Percentiles rank a stretch among this genome's conserved stretches.
These are phyloP conservation scores for Agrochola litura DNA, from an alignment of 2,888 invertebrate species.

Conservation along the genomic window DNA sequence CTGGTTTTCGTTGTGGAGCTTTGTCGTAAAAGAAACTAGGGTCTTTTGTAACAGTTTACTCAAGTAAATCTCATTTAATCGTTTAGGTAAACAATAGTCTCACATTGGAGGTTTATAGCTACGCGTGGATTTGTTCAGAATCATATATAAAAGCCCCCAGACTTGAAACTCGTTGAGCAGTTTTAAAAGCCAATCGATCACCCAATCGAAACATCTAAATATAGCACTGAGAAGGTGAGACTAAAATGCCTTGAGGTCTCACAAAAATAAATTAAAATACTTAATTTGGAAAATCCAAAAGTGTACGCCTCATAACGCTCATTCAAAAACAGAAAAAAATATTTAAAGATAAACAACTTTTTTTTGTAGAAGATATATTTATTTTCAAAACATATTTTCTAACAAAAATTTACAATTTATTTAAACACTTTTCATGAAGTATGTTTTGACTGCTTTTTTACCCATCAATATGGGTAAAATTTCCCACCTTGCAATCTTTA, in stretches of 20 bases:
- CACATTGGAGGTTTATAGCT: neutral
- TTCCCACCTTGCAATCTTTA: too few species aligned
- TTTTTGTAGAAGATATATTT: too few species aligned
- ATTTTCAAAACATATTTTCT: too few species aligned
- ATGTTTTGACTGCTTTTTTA: too few species aligned
- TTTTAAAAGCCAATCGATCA: neutral
- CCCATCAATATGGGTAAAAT: too few species aligned
- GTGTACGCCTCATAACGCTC: too few species aligned
- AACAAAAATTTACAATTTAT: too few species aligned
- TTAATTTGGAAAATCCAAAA: too few species aligned
- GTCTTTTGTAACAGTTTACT: neutral
- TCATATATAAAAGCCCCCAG: neutral
- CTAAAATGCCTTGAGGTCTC: neutral
- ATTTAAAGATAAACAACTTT: too few species aligned
- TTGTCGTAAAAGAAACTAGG: neutral
- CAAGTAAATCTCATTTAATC: neutral
- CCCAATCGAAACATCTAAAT: neutral
- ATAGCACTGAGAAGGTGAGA: neutral
- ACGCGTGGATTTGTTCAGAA: neutral
- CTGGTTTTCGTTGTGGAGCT: neutral
- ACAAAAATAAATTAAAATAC: constrained; percentile 1
- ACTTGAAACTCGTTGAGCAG: neutral
- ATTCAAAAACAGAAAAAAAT: too few species aligned
- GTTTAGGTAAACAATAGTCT: neutral
- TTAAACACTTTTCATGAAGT: too few species aligned